Conservation (phyloP, 2,797 vertebrate genomes). For the Cynopterus sphinx region DNA sequence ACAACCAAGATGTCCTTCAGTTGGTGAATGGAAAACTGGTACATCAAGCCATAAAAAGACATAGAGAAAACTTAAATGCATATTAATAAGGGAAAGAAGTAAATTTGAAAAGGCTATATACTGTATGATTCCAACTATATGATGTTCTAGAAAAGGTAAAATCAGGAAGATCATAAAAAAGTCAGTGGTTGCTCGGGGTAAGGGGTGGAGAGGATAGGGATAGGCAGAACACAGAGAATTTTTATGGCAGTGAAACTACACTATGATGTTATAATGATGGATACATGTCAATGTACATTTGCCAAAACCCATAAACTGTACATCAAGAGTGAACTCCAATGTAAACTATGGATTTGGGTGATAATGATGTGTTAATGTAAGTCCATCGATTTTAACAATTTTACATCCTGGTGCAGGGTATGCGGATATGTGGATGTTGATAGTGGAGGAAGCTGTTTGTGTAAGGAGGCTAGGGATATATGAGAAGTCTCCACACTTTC, state of each 20-base stretch:
- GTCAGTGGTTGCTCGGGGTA: not conserved
- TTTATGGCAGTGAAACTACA: not conserved
- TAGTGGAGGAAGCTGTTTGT: not conserved
- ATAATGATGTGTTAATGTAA: not conserved
- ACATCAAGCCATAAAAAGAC: not conserved
- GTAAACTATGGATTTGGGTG: not conserved
- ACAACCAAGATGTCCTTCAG: not conserved
- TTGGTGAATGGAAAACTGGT: not conserved
- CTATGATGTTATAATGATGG: not conserved
- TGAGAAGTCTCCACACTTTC: not conserved
- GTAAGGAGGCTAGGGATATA: too few relatives aligned
- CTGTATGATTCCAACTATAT: not conserved
- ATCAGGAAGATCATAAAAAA: not conserved
- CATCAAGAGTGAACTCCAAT: not conserved
- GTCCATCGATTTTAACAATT: not conserved
- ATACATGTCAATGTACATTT: not conserved
- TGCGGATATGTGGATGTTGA: not conserved
- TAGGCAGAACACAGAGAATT: not conserved
- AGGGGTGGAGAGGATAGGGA: not conserved
- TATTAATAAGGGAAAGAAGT: not conserved
- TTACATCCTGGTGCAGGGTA: not conserved
- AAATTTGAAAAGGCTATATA: not conserved
- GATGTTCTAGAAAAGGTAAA: not conserved
- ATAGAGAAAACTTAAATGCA: not conserved
- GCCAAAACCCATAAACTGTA: not conserved